Evolutionary conservation across 1,140 invertebrate species (phyloP).

Genomic region (Brachionus paranguensis): DNA sequence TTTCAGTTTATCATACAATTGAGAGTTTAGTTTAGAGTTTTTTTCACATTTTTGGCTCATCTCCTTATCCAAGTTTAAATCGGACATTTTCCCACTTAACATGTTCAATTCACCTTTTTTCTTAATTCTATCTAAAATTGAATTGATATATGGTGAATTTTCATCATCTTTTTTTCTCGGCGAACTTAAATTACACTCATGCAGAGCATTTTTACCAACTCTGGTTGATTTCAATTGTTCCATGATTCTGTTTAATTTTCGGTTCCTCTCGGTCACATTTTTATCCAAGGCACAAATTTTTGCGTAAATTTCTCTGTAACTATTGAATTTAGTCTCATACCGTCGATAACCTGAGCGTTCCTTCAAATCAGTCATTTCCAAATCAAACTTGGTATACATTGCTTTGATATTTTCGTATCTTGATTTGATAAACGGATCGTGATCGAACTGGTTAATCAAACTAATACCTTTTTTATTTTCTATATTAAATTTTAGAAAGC

Average conservation of each 20-base stretch:
- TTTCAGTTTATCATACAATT: constrained; percentile 11
- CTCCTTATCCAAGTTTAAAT: not conserved
- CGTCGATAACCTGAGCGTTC: not conserved
- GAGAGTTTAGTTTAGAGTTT: not conserved
- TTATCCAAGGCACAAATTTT: not conserved
- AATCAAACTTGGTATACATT: not conserved
- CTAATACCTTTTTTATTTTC: constrained; percentile 11
- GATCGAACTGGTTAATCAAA: constrained; percentile 15
- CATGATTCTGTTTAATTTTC: not conserved
- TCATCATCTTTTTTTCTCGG: not conserved
- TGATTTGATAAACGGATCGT: not conserved
- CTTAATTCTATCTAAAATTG: not conserved
- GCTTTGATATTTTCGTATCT: constrained; percentile 19
- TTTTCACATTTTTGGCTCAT: not conserved
- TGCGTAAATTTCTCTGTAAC: not conserved
- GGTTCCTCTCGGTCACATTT: not conserved
- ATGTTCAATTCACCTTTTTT: not conserved
- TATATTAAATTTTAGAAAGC: not conserved
- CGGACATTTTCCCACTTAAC: not conserved
- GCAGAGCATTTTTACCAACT: not conserved
- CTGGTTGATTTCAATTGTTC: not conserved
- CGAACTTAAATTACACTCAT: not conserved
- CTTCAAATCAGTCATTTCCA: not conserved
- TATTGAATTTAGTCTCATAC: not conserved
- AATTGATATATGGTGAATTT: not conserved